Evolutionary conservation across 2,888 invertebrate genomes (phyloP).

Genomic region (Proisotoma minuta): DNA sequence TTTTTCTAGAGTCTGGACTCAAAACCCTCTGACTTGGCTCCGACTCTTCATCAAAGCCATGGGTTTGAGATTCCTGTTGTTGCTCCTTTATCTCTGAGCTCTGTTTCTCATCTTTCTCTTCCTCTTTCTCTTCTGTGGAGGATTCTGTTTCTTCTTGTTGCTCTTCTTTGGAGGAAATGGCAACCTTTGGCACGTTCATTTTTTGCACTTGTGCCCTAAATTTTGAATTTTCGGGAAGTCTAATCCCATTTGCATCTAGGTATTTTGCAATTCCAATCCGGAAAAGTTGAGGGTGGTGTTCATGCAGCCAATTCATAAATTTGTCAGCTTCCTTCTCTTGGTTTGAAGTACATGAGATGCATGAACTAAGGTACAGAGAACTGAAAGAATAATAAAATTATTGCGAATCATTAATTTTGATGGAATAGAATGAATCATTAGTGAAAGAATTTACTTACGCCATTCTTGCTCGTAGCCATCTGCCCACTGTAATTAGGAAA

Average conservation of each 20-base stretch:
- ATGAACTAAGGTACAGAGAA: too few relatives aligned
- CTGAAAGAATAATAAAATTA: not conserved
- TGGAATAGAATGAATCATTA: too few relatives aligned
- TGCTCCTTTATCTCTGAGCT: not conserved
- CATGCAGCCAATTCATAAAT: conserved; percentile 5
- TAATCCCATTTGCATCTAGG: conserved; percentile 11
- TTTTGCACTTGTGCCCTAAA: not conserved
- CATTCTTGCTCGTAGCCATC: conserved; percentile 8
- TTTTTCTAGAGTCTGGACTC: not conserved
- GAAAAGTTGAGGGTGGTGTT: conserved; percentile 12
- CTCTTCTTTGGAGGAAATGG: not conserved
- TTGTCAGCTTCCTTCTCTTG: conserved; percentile 12
- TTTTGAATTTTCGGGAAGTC: conserved; percentile 7
- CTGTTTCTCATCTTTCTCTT: not conserved
- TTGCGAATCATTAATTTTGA: too few relatives aligned
- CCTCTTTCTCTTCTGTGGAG: not conserved
- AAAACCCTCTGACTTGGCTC: not conserved
- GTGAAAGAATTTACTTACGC: too few relatives aligned
- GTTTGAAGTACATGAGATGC: conserved; percentile 3
- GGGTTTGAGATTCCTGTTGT: not conserved
- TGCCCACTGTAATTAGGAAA: conserved; percentile 4
- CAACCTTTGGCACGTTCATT: conserved; percentile 7
- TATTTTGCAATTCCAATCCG: not conserved
- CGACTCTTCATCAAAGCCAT: not conserved
- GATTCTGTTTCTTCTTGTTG: too few relatives aligned